Base-by-base conservation (phyloP, 2,797 vertebrate genomes). In the Agapornis canus region DNA sequence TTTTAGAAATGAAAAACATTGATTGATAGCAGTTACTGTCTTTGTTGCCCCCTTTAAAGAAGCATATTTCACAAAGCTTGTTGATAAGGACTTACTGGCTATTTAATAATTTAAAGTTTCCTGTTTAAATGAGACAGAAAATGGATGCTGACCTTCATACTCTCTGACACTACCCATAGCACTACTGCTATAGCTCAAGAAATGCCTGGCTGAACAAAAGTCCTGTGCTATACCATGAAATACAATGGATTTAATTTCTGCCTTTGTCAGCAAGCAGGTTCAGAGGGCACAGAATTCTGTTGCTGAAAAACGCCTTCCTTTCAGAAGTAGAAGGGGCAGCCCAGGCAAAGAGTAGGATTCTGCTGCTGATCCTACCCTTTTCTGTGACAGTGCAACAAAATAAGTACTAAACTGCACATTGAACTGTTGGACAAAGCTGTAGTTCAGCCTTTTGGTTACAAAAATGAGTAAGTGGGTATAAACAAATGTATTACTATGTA, bases 41-140 rank as follows among this genome's bases (percentile, higher is more conserved):
- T 42, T 76, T 69, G 10, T 83, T 85, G n/a, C 16, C 20, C 63
- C 6, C 70, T 78, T 66, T 80, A 65, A 61, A 79, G 71, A 63
- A 54, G 39, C 35, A 5, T 79, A 63, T 68, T 91, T 86, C 65
- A 71, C 76, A 90, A 68, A 69, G 45, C 35, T 86, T 88, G 39
- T 88, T 90, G 82, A 75, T 94, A 83, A 69, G 6, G 35, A 89
- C 92, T 75, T 79, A 77, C 60, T 51, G 54, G 51, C 75, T 93
- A 21, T 32, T 86, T 68, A 95, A 86, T 96, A 95, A 95, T 90
- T 93, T 89, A 82, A 65, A 43, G 29, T 81, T 90, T 91, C 59
- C 69, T 61, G 47, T 69, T 94, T 90, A 78, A 92, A 86, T 48
- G 42, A 29, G 37, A 63, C 78, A 91, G 70, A 83, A 89, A 92